These are phyloP conservation scores for Sceloporus tristichus DNA, from an alignment of 2,113 vertebrate species.

Conservation along the genomic window DNA sequence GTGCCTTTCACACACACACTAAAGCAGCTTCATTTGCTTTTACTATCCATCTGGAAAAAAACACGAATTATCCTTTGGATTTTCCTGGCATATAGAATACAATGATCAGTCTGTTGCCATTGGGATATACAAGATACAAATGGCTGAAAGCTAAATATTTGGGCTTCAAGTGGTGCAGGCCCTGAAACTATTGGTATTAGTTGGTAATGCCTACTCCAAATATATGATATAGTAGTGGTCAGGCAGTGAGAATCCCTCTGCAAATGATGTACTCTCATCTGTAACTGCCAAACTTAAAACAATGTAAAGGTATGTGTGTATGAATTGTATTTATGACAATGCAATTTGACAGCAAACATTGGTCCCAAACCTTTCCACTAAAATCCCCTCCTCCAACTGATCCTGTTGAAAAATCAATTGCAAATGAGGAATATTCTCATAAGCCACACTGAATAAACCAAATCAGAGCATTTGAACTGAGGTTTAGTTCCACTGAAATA, in stretches of 20 bases:
- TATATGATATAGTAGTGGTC: not conserved
- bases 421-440: not conserved
- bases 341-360: not conserved
- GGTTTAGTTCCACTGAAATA: not conserved
- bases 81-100: not conserved
- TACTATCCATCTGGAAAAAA: not conserved
- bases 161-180: not conserved
- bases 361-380: not conserved
- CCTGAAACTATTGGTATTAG: not conserved
- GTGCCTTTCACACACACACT: constrained; percentile 8
- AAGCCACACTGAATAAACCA: not conserved
- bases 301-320: not conserved
- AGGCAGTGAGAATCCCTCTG: not conserved
- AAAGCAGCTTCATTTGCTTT: not conserved
- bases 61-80: not conserved
- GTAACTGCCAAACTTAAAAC: not conserved
- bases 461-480: not conserved
- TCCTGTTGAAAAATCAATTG: not conserved
- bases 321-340: not conserved
- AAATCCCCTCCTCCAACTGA: too few relatives aligned
- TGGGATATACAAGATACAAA: not conserved
- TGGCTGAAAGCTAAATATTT: not conserved
- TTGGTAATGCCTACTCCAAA: not conserved
- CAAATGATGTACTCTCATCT: not conserved
- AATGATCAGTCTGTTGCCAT: not conserved